Percentiles rank a stretch among this genome's conserved stretches.
These are phyloP conservation scores for Dioctria linearis DNA, from an alignment of 2,888 invertebrate genomes.

Conservation along the genomic window DNA sequence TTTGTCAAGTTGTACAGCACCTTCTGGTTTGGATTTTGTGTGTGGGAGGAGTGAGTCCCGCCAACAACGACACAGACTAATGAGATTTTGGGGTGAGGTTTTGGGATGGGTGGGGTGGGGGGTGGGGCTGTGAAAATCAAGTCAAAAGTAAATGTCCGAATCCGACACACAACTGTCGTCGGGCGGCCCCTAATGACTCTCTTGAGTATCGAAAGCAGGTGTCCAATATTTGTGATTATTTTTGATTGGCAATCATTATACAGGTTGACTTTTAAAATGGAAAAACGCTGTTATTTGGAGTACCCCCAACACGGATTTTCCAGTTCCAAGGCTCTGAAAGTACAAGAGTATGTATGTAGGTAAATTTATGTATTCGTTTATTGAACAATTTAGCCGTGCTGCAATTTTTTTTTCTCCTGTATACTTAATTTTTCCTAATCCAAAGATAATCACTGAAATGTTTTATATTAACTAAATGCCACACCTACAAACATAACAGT, in stretches of 20 bases:
- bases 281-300: too few relatives aligned
- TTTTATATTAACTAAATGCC: conserved; percentile 11
- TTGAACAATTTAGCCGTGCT: too few relatives aligned
- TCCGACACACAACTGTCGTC: too few relatives aligned
- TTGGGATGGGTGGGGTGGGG: neutral
- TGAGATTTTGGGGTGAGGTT: neutral
- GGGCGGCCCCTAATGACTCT: too few relatives aligned
- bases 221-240: conserved; percentile 16
- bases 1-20: conserved; percentile 37
- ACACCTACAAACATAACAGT: neutral
- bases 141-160: neutral
- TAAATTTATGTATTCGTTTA: too few relatives aligned
- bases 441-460: neutral
- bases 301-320: too few relatives aligned
- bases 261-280: neutral
- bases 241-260: conserved; percentile 4
- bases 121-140: neutral
- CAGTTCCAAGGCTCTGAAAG: too few relatives aligned
- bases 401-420: neutral
- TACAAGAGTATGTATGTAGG: too few relatives aligned
- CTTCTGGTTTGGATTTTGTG: neutral
- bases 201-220: neutral
- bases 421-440: neutral
- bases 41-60: too few relatives aligned
- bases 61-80: neutral